phyloP scores from a whole-genome alignment of 2,888 invertebrate species.

The Stictocephala bisonia region DNA sequence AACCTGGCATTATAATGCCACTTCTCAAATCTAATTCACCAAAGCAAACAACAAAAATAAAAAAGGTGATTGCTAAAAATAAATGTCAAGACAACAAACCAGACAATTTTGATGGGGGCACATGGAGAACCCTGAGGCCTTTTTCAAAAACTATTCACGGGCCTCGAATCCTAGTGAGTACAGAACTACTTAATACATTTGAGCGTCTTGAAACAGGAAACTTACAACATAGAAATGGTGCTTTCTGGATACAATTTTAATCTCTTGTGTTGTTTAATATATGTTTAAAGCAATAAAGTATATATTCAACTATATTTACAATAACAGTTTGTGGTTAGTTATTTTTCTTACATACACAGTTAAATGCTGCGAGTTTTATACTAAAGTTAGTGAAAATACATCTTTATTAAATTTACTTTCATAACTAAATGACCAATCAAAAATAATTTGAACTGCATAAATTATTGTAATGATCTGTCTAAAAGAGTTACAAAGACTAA shows the following conservation, averaged over 20 bases:
- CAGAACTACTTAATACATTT: not conserved
- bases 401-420: no score
- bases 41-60: not conserved
- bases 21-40: not conserved
- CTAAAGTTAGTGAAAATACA: no score
- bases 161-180: not conserved
- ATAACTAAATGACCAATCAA: no score
- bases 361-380: no score
- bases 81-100: not conserved
- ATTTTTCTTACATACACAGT: no score
- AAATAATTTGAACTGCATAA: no score
- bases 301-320: no score
- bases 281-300: no score
- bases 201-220: not conserved
- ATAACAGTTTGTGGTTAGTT: no score
- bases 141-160: slow-evolving; percentile 16
- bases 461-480: no score
- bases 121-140: not conserved
- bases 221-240: not conserved
- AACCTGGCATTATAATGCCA: not conserved
- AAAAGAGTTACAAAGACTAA: no score
- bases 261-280: no score
- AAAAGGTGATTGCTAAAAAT: slow-evolving; percentile 2
- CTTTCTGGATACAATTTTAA: slow-evolving; percentile 3
- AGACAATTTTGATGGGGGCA: not conserved